Conservation (phyloP, 2,797 vertebrate genomes). For the Ficedula albicollis region DNA sequence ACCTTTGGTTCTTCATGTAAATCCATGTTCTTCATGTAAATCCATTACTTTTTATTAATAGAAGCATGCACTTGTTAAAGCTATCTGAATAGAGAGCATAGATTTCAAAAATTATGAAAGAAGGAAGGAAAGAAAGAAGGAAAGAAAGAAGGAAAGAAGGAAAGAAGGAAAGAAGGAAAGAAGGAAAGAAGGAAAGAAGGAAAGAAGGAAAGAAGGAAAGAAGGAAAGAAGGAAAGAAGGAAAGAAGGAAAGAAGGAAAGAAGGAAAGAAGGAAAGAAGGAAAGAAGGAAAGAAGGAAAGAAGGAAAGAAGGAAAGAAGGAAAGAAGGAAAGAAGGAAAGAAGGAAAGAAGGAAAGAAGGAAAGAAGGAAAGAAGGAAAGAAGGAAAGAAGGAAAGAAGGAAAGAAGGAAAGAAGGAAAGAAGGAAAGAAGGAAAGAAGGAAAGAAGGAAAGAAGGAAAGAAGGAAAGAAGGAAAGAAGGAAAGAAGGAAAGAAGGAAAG, state of each 20-base stretch:
- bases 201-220: too few relatives aligned
- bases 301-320: fast-evolving
- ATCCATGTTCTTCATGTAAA: too few relatives aligned
- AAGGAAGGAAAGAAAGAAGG: fast-evolving
- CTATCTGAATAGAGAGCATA: not conserved
- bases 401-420: fast-evolving
- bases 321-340: fast-evolving
- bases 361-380: too few relatives aligned
- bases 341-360: too few relatives aligned
- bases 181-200: too few relatives aligned
- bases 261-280: fast-evolving
- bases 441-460: too few relatives aligned
- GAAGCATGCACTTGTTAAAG: not conserved
- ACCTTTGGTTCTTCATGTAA: not conserved
- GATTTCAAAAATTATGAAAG: not conserved
- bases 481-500: fast-evolving
- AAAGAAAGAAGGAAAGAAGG: not conserved
- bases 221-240: not conserved
- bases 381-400: too few relatives aligned
- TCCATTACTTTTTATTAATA: not conserved
- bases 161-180: too few relatives aligned
- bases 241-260: fast-evolving
- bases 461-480: too few relatives aligned
- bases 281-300: fast-evolving
- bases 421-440: fast-evolving